Conservation (phyloP, 2,113 vertebrate species). For the Dryoscopus gambensis region DNA sequence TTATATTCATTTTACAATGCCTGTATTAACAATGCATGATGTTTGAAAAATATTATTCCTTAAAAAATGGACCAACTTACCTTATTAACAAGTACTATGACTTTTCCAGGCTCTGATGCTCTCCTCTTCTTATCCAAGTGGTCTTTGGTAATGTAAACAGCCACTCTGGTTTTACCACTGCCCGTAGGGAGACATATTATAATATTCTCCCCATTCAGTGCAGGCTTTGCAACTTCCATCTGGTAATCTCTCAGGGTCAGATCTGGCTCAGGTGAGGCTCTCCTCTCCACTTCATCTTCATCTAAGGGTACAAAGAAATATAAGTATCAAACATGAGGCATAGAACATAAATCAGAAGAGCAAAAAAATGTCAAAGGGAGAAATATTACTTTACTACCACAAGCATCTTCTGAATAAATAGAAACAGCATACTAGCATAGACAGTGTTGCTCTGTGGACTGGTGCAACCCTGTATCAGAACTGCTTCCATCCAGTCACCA, state of each 20-base stretch:
- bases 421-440: background rate
- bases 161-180: constrained; percentile 94
- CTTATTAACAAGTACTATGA: constrained; percentile 94
- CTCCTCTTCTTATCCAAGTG: constrained; percentile 83
- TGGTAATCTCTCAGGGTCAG: constrained; percentile 89
- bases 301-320: constrained; percentile 35
- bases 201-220: constrained; percentile 89
- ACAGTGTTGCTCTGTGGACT: background rate
- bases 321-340: background rate
- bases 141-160: constrained; percentile 88
- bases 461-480: background rate
- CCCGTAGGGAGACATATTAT: constrained; percentile 95
- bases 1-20: background rate
- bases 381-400: background rate
- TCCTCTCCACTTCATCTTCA: constrained; percentile 38
- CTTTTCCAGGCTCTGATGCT: constrained; percentile 77
- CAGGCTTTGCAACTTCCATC: constrained; percentile 86
- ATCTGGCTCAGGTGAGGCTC: constrained; percentile 68
- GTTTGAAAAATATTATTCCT: background rate
- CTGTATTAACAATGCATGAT: background rate
- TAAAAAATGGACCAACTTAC: constrained; percentile 59
- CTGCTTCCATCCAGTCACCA: background rate
- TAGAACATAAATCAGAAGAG: background rate
- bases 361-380: background rate
- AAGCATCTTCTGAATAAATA: background rate